Base-by-base conservation (phyloP, 2,888 invertebrate genomes). In the Andrena praecox region DNA sequence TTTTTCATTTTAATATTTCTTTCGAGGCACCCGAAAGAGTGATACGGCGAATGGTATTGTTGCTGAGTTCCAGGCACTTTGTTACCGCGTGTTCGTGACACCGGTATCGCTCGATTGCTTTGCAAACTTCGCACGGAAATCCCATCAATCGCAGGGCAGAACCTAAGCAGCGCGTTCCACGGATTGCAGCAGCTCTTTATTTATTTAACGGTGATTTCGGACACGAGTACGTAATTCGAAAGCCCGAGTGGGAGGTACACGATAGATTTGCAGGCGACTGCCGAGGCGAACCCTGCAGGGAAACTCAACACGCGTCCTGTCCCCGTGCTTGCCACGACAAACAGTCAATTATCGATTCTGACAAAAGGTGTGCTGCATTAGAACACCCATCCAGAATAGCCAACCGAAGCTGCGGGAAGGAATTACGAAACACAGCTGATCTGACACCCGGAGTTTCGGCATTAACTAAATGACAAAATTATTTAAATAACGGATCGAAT, bases 281-380 rank as follows among this genome's bases (percentile, higher is more conserved):
- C 63, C 24, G 67, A 56, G 69, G 80, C 67, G 82, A 68, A 59
- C 69, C 63, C 78, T 78, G 82, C 62, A 76, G 82, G 67, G 84
- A 84, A 82, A 82, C 67, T 84, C 84, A 84, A 84, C 84, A 84
- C 82, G 82, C 82, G 76, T 75, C 69, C 50, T 62, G 74, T 54
- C 66, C 70, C 64, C 63, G 52, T 68, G 12, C 67, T 50, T 70
- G 64, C 50, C 60, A 72, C 31, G 60, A 76, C 82, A 78, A 82
- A 82, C 82, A 82, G 66, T 82, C 82, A 84, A 82, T 84, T 84
- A 84, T 79, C 78, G 72, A 60, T 76, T 78, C 76, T 76, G 69
- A 67, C 82, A 70, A 84, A 84, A 82, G 71, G 77, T 66, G 71
- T 71, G 54, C 35, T 64, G 60, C 7, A 20, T 64, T 52, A 63